Conservation (phyloP, 2,113 vertebrate genomes). For the Podarcis muralis region DNA sequence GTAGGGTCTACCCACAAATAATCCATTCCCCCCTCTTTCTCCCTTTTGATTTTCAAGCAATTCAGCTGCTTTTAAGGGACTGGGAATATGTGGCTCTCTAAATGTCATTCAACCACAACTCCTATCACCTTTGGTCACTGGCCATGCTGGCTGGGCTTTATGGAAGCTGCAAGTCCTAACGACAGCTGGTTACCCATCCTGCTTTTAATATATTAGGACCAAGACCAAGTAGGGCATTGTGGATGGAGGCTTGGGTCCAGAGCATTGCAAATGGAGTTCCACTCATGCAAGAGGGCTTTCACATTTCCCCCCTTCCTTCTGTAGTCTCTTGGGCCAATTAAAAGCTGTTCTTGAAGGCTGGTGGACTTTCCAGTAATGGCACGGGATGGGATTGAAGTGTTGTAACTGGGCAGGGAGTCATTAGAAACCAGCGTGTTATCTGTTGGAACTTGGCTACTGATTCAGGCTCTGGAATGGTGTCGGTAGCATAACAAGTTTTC, state of each 20-base stretch:
- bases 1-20: no score
- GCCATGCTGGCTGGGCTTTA: no score
- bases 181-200: background rate
- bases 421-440: background rate
- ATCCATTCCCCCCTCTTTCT: background rate
- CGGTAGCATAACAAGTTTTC: background rate
- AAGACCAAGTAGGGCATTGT: background rate
- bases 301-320: background rate
- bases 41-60: background rate
- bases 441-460: background rate
- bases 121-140: no score
- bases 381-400: background rate
- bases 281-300: background rate
- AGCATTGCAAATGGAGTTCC: background rate
- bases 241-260: background rate
- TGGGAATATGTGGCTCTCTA: background rate
- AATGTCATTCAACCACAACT: background rate
- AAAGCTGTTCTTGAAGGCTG: background rate
- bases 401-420: background rate
- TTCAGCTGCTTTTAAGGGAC: background rate
- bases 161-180: no score
- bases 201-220: background rate
- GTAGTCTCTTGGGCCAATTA: background rate
- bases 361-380: background rate
- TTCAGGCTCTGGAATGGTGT: background rate